Evolutionary conservation across 2,113 vertebrate genomes (phyloP).

Genomic region (Lagopus leucura): DNA sequence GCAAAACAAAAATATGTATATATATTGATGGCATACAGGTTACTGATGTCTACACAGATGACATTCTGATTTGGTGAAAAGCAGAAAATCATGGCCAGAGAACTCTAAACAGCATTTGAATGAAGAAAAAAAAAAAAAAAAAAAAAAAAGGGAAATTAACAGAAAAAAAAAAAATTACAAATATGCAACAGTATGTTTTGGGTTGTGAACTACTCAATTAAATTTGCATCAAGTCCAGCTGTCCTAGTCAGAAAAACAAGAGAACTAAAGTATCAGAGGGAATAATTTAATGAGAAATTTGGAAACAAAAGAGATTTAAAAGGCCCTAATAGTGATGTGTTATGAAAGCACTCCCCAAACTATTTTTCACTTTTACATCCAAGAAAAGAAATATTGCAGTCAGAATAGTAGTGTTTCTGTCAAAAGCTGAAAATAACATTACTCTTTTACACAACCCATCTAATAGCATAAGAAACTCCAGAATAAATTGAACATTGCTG

Average conservation of each 20-base stretch:
- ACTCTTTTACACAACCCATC: neutral
- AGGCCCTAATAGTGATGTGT: accelerated
- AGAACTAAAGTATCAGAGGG: accelerated
- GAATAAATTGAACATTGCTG: neutral
- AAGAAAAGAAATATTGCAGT: neutral
- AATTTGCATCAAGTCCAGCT: neutral
- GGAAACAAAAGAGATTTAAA: neutral
- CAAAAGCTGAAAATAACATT: neutral
- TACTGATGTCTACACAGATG: neutral
- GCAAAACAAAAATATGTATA: neutral
- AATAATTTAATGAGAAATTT: neutral
- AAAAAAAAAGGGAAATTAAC: neutral
- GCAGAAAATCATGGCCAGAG: neutral
- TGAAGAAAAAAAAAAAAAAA: neutral
- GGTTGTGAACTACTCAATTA: neutral
- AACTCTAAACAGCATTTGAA: neutral
- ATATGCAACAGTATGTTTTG: neutral
- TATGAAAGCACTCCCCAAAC: neutral
- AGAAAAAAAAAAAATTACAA: neutral
- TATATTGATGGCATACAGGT: neutral
- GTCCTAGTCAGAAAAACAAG: neutral
- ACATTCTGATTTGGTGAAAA: neutral
- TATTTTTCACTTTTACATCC: neutral
- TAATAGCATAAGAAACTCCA: neutral
- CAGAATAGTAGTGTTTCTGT: neutral